Base-by-base conservation (phyloP, 2,888 invertebrate species). In the Gymnoscelis rufifasciata region DNA sequence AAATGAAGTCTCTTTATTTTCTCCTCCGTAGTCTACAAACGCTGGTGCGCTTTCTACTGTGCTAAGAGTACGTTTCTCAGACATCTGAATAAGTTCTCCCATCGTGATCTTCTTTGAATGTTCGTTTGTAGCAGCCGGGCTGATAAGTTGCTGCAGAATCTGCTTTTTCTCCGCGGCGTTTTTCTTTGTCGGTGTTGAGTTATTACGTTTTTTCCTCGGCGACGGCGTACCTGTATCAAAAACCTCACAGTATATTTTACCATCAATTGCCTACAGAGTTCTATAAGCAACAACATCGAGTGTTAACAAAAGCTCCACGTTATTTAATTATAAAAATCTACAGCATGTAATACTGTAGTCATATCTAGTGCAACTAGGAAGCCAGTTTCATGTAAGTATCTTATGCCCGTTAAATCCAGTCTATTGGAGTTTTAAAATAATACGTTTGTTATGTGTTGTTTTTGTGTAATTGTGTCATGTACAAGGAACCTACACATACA, bases 161-260 rank as follows among this genome's bases (percentile, higher is more conserved):
- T 93, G 93, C 65, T 93, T 93, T 75, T 94, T 94, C 78, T 94
- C 94, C 24, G 93, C 92, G 12, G 91, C 91, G 62, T 92, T 93
- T 74, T 93, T 93, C 84, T 92, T 93, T 7, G 93, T 92, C 13
- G 93, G 94, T 13, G 94, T 94, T 6, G 94, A 94, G 74, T 93
- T 94, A 81, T 93, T 94, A 60, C 94, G 90, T 79, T 93, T 93
- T 83, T 94, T 93, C 62, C 93, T 91, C 37, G 93, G 94, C 41
- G 94, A 94, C 19, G 94, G 94, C 29, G 93, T 92, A 69, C 93
- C 94, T 94, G 84, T 59, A 68, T 59, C 64, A 59, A 66, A 69
- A 66, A 43, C 14, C 44, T 57, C 35, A 46, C 40, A 52, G 43
- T 54, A 15, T 50, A 54, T 43, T 53, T 51, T 36, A 39, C 30